phyloP scores from a whole-genome alignment of 2,888 invertebrate species.

The Argyresthia goedartella region DNA sequence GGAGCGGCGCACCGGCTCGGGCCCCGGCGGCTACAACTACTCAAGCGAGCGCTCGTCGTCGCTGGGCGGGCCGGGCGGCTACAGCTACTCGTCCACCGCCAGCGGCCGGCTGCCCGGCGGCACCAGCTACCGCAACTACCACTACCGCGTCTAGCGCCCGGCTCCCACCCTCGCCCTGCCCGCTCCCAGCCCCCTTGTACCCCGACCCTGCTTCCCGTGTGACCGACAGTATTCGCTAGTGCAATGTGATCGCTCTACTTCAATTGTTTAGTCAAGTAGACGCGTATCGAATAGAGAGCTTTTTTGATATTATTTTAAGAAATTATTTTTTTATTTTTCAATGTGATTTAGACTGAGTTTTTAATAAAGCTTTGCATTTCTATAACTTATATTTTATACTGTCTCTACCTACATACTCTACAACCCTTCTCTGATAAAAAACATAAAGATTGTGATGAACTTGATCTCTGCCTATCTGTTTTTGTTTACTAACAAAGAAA shows the following conservation, averaged over 20 bases:
- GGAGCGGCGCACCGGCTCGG: constrained; percentile 78
- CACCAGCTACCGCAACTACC: constrained; percentile 86
- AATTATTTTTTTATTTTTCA: constrained; percentile 33
- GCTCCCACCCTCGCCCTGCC: constrained; percentile 19
- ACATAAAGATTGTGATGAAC: constrained; percentile 43
- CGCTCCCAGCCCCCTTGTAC: constrained; percentile 11
- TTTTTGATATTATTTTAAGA: constrained; percentile 29
- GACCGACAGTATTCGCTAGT: constrained; percentile 67
- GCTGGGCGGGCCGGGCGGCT: constrained; percentile 84
- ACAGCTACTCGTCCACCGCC: constrained; percentile 84
- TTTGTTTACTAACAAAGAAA: constrained; percentile 32
- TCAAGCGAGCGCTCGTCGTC: constrained; percentile 80
- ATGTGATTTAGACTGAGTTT: constrained; percentile 63
- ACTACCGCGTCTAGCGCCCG: constrained; percentile 83
- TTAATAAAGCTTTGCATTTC: constrained; percentile 69
- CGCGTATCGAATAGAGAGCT: constrained; percentile 42
- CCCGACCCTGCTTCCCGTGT: constrained; percentile 39
- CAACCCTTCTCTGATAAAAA: too few relatives aligned
- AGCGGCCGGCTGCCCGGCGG: constrained; percentile 88
- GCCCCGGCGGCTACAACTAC: constrained; percentile 84
- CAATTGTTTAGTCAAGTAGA: constrained; percentile 44
- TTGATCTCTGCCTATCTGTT: constrained; percentile 24
- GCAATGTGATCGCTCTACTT: constrained; percentile 60
- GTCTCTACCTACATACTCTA: constrained; percentile 9
- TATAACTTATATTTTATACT: constrained; percentile 25